Percentiles rank a stretch among this genome's conserved stretches.
Conservation (phyloP, 2,888 invertebrate genomes). For the Napeogenes sylphis region DNA sequence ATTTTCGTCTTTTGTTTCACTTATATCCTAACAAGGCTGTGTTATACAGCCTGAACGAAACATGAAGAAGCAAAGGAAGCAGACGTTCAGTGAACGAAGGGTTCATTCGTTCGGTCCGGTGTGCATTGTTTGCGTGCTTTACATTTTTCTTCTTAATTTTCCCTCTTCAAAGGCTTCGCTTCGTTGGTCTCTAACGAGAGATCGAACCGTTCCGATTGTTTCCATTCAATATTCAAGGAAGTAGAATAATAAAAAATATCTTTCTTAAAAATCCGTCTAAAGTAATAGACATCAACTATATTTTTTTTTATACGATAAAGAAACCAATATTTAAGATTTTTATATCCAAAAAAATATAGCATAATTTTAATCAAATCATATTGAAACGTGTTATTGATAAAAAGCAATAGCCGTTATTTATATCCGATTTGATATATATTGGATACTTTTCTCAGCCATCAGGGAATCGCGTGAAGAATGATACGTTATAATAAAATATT, state of each 20-base stretch:
- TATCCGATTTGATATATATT: slow-evolving; percentile 14
- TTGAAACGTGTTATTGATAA: neutral
- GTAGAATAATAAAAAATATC: slow-evolving; percentile 3
- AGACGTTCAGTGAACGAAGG: slow-evolving; percentile 9
- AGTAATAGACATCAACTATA: slow-evolving; percentile 3
- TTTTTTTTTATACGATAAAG: slow-evolving; percentile 11
- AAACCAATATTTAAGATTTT: neutral
- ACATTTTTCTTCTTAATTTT: slow-evolving; percentile 37
- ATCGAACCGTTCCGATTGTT: slow-evolving; percentile 27
- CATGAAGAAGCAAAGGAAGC: slow-evolving; percentile 6
- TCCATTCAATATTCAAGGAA: slow-evolving; percentile 18
- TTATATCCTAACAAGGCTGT: slow-evolving; percentile 6
- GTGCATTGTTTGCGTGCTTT: slow-evolving; percentile 36
- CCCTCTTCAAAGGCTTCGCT: slow-evolving; percentile 35
- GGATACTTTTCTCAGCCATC: slow-evolving; percentile 17
- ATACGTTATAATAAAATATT: slow-evolving; percentile 27
- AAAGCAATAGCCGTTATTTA: neutral
- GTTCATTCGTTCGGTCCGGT: slow-evolving; percentile 18
- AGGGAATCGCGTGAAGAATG: slow-evolving; percentile 23
- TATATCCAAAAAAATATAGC: neutral
- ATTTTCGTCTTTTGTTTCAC: slow-evolving; percentile 5
- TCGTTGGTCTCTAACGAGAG: slow-evolving; percentile 28
- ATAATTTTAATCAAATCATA: neutral
- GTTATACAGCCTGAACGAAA: slow-evolving; percentile 1
- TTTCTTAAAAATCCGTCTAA: neutral